Percentiles rank a stretch among this genome's conserved stretches.
Evolutionary conservation across 2,888 invertebrate species (phyloP).

Genomic region (Zygogramma bicolorata): DNA sequence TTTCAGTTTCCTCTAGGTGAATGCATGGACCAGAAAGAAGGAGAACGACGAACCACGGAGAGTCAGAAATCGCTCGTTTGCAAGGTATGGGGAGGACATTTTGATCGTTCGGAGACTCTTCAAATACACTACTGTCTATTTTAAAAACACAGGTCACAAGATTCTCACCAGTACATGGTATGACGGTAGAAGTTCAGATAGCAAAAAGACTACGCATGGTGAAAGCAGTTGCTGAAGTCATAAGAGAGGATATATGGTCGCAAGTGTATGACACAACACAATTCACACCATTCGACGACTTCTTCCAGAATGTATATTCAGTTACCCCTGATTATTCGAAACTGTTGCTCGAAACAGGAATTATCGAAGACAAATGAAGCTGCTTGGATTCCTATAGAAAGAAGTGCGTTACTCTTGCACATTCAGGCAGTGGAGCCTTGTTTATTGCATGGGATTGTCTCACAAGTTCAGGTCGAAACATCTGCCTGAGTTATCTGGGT

Average conservation of each 20-base stretch:
- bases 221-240: conserved; percentile 41
- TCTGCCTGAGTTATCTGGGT: too few species aligned
- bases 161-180: conserved; percentile 37
- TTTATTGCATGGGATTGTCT: too few species aligned
- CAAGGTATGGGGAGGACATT: conserved; percentile 28
- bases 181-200: conserved; percentile 22
- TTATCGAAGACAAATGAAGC: too few species aligned
- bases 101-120: conserved; percentile 27
- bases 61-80: conserved; percentile 8
- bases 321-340: too few species aligned
- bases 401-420: too few species aligned
- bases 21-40: conserved; percentile 20
- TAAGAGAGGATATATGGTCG: conserved; percentile 37
- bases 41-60: conserved; percentile 14
- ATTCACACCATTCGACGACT: too few species aligned
- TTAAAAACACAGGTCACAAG: conserved; percentile 40
- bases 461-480: too few species aligned
- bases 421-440: too few species aligned
- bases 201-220: conserved; percentile 33
- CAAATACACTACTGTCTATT: conserved; percentile 28
- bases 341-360: too few species aligned
- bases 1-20: conserved; percentile 18
- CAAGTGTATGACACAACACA: too few species aligned
- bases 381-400: too few species aligned
- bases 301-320: too few species aligned